Conservation (phyloP, 2,888 invertebrate species). For the Megamerina dolium region DNA sequence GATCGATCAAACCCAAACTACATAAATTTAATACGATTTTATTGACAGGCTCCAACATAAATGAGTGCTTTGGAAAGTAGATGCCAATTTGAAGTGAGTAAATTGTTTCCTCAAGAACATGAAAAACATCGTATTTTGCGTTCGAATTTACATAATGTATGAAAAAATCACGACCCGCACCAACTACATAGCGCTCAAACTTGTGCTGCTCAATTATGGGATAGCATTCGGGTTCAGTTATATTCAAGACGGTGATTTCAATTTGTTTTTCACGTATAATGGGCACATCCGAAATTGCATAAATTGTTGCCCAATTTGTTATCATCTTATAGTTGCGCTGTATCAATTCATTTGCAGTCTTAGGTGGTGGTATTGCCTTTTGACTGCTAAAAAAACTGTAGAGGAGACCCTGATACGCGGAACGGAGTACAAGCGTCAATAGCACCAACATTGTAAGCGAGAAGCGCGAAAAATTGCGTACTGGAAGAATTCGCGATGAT, state of each 20-base stretch:
- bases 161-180: conserved; percentile 21
- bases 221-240: conserved; percentile 18
- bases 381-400: conserved; percentile 23
- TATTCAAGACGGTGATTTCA: conserved; percentile 17
- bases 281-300: conserved; percentile 18
- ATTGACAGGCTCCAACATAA: conserved; percentile 16
- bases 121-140: conserved; percentile 20
- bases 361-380: conserved; percentile 17
- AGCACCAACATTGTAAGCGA: conserved; percentile 21
- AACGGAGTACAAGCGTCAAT: conserved; percentile 20
- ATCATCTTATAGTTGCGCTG: conserved; percentile 18
- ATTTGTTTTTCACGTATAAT: conserved; percentile 10
- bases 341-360: conserved; percentile 17
- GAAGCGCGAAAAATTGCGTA: conserved; percentile 22
- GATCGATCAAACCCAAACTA: conserved; percentile 23
- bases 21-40: conserved; percentile 15
- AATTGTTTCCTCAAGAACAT: conserved; percentile 21
- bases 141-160: conserved; percentile 15
- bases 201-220: conserved; percentile 19
- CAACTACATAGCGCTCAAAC: conserved; percentile 16
- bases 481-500: conserved; percentile 11
- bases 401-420: conserved; percentile 23
- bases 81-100: conserved; percentile 24
- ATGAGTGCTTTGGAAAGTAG: conserved; percentile 28
- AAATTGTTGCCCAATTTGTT: conserved; percentile 20